phyloP scores from a whole-genome alignment of 2,888 invertebrate species.

The Capitulum mitella region DNA sequence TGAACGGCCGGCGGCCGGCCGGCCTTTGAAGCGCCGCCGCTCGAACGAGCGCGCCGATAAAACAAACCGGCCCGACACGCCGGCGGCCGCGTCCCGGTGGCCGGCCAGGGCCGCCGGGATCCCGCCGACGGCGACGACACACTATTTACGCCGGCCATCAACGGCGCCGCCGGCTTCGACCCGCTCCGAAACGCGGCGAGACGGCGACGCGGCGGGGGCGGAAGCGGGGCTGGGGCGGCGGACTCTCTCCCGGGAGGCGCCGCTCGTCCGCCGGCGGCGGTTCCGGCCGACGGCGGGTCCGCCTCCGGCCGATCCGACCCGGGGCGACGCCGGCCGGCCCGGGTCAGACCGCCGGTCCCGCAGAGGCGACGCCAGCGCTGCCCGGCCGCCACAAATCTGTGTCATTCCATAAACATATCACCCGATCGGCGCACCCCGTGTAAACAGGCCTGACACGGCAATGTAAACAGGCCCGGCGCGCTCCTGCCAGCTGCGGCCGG shows the following conservation, averaged over 20 bases:
- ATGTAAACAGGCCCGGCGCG: neutral
- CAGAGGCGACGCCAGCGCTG: too few species aligned
- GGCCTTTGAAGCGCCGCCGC: neutral
- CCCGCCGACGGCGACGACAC: neutral
- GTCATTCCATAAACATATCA: neutral
- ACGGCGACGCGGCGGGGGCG: neutral
- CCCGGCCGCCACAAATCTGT: neutral
- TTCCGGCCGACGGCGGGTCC: too few species aligned
- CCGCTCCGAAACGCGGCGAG: neutral
- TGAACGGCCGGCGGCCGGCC: neutral
- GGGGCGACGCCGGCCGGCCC: too few species aligned
- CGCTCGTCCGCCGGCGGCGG: too few species aligned
- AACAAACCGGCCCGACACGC: neutral
- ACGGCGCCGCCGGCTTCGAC: too few species aligned
- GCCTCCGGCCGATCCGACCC: too few species aligned
- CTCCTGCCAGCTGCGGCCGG: neutral
- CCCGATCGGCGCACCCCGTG: neutral
- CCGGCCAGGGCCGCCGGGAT: neutral
- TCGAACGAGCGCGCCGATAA: neutral
- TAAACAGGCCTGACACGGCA: slow-evolving; percentile 1
- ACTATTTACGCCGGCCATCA: neutral
- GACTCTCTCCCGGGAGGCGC: too few species aligned
- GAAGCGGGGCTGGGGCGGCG: neutral
- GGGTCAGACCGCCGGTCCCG: too few species aligned
- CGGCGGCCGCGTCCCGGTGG: neutral